Base-by-base conservation (phyloP, 2,113 vertebrate species). In the Trematomus loennbergii region DNA sequence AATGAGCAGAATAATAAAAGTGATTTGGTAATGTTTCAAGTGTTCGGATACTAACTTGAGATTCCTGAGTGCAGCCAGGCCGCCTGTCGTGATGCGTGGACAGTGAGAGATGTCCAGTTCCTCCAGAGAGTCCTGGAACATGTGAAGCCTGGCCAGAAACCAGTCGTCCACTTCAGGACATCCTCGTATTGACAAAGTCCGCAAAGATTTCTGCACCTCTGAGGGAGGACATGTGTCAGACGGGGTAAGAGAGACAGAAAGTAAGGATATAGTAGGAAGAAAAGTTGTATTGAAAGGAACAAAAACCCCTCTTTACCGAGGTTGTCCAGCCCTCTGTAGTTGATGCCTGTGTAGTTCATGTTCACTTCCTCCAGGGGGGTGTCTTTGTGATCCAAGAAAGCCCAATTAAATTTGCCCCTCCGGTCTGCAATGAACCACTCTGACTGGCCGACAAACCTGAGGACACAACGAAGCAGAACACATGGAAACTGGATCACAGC, bases 101-200 rank as follows among this genome's bases (percentile, higher is more conserved):
- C 97, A 98, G 9, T 95, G 91, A 0, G 96, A 96, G 66, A 98
- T 88, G 3, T 94, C 94, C 53, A 98, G 93, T 52, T 96, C 95
- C 76, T 94, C 89, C 71, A 98, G 79, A 0, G 90, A 94, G 62
- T 88, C 81, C 5, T 91, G 74, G 52, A 97, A 95, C 0, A 86
- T 10, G 17, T 97, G 81, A 46, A 98, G 93, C 22, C 91, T 91
- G 46, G 91, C 78, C 46, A 98, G 91, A 70, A 94, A 95, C 97
- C 97, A 98, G 93, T 97, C 95, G 0, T 97, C 96, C 11, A 98
- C 75, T 3, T 96, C 82, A 50, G 94, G 90, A 78, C 97, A 98
- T n/a, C 83, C 78, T 72, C 83, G 90, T 48, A 98, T 76, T 0
- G 81, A 93, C 58, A 98, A 90, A 15, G 88, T 90, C 33, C 73